Percentiles rank a stretch among this genome's conserved stretches.
These are phyloP conservation scores for Hyaena hyaena DNA, from an alignment of 2,113 vertebrate species.

Conservation along the genomic window DNA sequence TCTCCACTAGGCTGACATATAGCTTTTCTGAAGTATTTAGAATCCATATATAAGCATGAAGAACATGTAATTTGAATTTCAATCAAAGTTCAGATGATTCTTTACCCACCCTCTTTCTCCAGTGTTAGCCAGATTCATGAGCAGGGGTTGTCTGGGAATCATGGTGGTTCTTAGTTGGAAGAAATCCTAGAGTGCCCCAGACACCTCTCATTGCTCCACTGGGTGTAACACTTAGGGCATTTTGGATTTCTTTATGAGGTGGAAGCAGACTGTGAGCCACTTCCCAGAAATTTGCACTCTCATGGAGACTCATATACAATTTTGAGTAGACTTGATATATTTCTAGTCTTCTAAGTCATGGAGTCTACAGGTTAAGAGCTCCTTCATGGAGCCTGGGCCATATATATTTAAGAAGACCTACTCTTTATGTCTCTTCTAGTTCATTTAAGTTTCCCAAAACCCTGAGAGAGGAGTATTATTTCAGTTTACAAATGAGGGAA, in stretches of 20 bases:
- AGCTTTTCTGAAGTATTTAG: slow-evolving; percentile 35
- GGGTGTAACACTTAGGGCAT: not conserved
- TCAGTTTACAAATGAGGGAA: not conserved
- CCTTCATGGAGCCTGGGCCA: not conserved
- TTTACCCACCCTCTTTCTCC: not conserved
- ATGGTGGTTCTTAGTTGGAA: not conserved
- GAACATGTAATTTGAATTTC: not conserved
- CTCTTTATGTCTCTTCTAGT: not conserved
- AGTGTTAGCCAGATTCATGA: not conserved
- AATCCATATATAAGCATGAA: not conserved
- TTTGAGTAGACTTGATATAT: not conserved
- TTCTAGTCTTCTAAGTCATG: not conserved
- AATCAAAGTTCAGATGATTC: not conserved
- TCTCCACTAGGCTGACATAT: not conserved
- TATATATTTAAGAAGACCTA: not conserved
- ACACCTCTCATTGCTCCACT: not conserved
- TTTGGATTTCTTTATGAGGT: not conserved
- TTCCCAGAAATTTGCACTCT: not conserved
- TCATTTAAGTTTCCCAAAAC: not conserved
- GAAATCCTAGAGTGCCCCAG: not conserved
- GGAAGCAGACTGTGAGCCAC: not conserved
- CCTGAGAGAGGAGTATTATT: not conserved
- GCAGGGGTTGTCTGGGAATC: not conserved
- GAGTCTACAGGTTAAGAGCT: not conserved
- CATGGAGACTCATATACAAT: not conserved